These are phyloP conservation scores for Drosophila navojoa DNA, from an alignment of 1,140 invertebrate genomes.

Conservation along the genomic window DNA sequence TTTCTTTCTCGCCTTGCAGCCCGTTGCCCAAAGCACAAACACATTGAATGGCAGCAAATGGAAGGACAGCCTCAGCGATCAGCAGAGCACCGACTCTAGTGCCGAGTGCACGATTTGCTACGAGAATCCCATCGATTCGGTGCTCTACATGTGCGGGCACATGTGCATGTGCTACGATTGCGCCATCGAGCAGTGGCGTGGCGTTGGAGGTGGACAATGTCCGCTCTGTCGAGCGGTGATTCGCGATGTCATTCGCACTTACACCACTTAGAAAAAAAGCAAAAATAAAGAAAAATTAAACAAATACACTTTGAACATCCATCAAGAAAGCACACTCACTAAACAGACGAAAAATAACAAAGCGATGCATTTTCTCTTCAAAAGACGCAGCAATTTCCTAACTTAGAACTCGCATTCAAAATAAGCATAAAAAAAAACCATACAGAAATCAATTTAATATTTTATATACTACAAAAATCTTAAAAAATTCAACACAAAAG, in stretches of 20 bases:
- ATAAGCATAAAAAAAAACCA: slow-evolving; percentile 26
- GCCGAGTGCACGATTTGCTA: slow-evolving; percentile 97
- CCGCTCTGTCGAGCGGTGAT: slow-evolving; percentile 97
- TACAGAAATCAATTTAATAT: slow-evolving; percentile 10
- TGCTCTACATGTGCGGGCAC: slow-evolving; percentile 98
- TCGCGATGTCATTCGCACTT: slow-evolving; percentile 97
- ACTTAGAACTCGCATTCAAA: slow-evolving; percentile 64
- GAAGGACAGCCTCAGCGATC: slow-evolving; percentile 75
- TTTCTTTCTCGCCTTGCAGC: slow-evolving; percentile 29
- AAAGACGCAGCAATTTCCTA: slow-evolving; percentile 39
- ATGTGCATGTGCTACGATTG: slow-evolving; percentile 99
- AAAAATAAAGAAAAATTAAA: neutral
- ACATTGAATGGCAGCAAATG: slow-evolving; percentile 63
- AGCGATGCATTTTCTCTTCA: slow-evolving; percentile 28
- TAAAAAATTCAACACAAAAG: slow-evolving; percentile 17
- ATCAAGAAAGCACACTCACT: neutral
- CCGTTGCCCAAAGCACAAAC: slow-evolving; percentile 64
- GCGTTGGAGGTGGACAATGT: slow-evolving; percentile 95
- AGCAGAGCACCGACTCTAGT: slow-evolving; percentile 85
- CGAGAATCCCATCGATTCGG: slow-evolving; percentile 95
- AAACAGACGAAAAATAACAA: neutral
- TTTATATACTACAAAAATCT: slow-evolving; percentile 11
- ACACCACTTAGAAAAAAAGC: slow-evolving; percentile 88
- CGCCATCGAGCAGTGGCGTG: slow-evolving; percentile 95
- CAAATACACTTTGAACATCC: neutral